phyloP scores from a whole-genome alignment of 2,797 vertebrate species.

The Acipenser oxyrinchus region DNA sequence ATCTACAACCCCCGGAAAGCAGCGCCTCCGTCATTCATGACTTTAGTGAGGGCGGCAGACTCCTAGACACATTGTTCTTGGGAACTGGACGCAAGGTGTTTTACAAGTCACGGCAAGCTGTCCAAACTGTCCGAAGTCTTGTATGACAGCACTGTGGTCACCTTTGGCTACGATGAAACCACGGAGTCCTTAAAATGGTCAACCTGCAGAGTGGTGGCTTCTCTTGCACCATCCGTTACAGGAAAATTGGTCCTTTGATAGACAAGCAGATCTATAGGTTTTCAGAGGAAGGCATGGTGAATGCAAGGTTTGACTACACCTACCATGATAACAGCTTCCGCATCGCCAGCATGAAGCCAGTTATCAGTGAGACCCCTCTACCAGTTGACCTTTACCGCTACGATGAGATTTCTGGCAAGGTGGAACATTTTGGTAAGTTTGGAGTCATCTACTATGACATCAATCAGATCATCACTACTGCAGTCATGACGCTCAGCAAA shows the following conservation, averaged over 20 bases:
- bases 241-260: conserved; percentile 90
- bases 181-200: conserved; percentile 93
- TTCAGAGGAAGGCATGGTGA: conserved; percentile 98
- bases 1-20: conserved; percentile 94
- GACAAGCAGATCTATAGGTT: conserved; percentile 98
- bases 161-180: conserved; percentile 96
- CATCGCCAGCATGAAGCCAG: conserved; percentile 94
- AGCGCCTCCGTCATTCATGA: conserved; percentile 95
- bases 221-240: conserved; percentile 94
- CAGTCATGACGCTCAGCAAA: conserved; percentile 98
- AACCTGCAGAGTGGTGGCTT: conserved; percentile 94
- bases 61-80: conserved; percentile 80
- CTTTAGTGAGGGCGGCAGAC: conserved; percentile 86
- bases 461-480: conserved; percentile 97
- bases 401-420: conserved; percentile 87
- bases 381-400: conserved; percentile 96
- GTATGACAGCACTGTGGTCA: conserved; percentile 92
- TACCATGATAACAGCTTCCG: conserved; percentile 98
- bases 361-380: conserved; percentile 94
- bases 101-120: conserved; percentile 95
- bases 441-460: conserved; percentile 98
- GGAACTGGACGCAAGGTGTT: conserved; percentile 92
- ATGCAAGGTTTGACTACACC: conserved; percentile 94
- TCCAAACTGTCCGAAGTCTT: conserved; percentile 89
- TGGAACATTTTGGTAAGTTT: conserved; percentile 98